Evolutionary conservation across 2,888 invertebrate species (phyloP), one percentile per base, ranked within the genome.

Genomic region (Andrena camellia): DNA sequence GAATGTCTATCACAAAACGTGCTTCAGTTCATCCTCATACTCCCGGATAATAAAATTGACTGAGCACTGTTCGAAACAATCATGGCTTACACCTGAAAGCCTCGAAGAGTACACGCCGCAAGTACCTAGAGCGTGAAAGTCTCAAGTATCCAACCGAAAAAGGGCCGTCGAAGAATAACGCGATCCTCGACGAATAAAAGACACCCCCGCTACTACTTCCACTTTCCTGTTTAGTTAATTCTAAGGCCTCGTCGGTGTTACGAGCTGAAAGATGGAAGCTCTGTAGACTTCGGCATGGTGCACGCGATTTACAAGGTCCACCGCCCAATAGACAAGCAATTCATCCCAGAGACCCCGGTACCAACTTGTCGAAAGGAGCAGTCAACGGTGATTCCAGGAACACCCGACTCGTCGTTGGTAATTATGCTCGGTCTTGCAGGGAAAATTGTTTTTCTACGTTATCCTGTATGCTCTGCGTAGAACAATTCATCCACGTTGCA

Each of bases 181-280:
- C 17, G 17, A 13, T 42, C 42, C 42, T 42, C 42, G 42, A 17
- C 42, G 42, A 42, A 42, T 42, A 42, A 42, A 42, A 42, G 13
- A 42, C 42, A 42, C 42, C 13, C 42, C 13, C 42, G 13, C 42
- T 17, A 5, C 63, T 23, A 42, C 42, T 42, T 57, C 10, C 23
- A 57, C 23, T 13, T 57, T 57, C 10, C n/a, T 17, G 8, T 50
- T 57, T 57, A 94, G 94, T 79, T 84, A 31, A 50, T 85, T 31
- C 80, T 94, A 7, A 89, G 88, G 26, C 90, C 93, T 0, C 80
- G 88, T 17, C 91, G 91, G 52, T 90, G 83, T 7, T 94, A 94
- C 69, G 90, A 91, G 57, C 80, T 94, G 2, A 88, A 87, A 59
- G 89, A 93, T 87, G 92, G 91, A 13, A 92, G 90, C 69, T 23